Evolutionary conservation across 1,140 invertebrate genomes (phyloP).

Genomic region (Maniola jurtina): DNA sequence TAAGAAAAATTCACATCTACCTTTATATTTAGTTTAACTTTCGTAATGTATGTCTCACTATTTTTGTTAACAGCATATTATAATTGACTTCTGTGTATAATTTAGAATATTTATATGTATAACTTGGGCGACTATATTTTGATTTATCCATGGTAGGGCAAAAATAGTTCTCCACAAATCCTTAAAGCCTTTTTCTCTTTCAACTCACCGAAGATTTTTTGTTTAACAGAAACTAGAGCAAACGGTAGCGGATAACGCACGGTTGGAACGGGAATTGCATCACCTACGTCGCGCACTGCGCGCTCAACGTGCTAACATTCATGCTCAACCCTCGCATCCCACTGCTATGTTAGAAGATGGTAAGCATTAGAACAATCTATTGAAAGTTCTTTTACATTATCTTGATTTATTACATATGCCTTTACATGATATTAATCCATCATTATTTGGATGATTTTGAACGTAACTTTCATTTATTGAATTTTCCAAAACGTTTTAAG

Average conservation of each 20-base stretch:
- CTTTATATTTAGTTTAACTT: too few species aligned
- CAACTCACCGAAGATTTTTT: constrained; percentile 5
- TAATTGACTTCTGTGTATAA: too few species aligned
- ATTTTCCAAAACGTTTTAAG: too few species aligned
- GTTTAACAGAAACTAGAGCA: constrained; percentile 89
- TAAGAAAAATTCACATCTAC: too few species aligned
- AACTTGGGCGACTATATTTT: too few species aligned
- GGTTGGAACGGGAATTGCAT: constrained; percentile 91
- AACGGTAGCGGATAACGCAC: constrained; percentile 92
- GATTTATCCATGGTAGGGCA: too few species aligned
- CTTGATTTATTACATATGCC: too few species aligned
- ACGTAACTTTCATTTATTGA: background rate
- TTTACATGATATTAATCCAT: too few species aligned
- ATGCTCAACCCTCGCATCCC: constrained; percentile 47
- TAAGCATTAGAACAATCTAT: constrained; percentile 29
- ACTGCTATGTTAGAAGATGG: constrained; percentile 85
- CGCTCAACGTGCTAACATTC: constrained; percentile 75
- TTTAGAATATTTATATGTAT: too few species aligned
- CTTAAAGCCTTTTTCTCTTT: background rate
- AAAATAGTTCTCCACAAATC: too few species aligned
- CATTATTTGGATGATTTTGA: background rate
- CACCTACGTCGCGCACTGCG: constrained; percentile 91
- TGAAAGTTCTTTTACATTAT: background rate
- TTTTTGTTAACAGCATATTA: too few species aligned
- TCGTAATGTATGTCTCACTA: too few species aligned